phyloP scores from a whole-genome alignment of 2,888 invertebrate genomes.

The Dione vanillae region DNA sequence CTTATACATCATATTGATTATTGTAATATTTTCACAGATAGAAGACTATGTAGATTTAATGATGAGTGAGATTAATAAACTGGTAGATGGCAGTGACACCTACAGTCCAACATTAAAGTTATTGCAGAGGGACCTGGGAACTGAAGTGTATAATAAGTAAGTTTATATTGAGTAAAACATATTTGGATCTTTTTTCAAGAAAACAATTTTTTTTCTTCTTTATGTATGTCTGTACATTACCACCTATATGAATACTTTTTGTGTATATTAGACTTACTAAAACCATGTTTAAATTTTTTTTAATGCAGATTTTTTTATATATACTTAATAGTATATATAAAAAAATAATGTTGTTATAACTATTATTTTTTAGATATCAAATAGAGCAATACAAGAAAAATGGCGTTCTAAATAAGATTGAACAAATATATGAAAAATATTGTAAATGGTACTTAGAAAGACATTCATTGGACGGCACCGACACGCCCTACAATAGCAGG shows the following conservation, averaged over 20 bases:
- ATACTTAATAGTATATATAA: no score
- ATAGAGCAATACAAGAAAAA: conserved; percentile 86
- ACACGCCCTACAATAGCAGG: conserved; percentile 82
- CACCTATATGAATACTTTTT: no score
- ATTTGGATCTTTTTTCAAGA: no score
- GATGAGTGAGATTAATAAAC: conserved; percentile 87
- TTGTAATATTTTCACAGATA: conserved; percentile 56
- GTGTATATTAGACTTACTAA: no score
- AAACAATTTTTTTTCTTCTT: no score
- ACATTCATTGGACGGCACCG: conserved; percentile 56
- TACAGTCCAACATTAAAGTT: conserved; percentile 88
- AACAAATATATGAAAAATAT: conserved; percentile 85
- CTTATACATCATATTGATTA: not conserved
- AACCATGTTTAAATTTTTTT: no score
- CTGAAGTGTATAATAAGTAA: conserved; percentile 86
- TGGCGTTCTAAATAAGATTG: conserved; percentile 87
- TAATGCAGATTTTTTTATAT: no score
- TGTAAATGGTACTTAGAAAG: conserved; percentile 86
- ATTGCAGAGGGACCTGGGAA: conserved; percentile 88
- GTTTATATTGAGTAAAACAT: conserved; percentile 40
- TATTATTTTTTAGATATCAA: conserved; percentile 77
- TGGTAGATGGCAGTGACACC: conserved; percentile 91
- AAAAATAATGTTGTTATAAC: no score
- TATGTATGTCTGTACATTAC: no score
- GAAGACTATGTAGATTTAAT: conserved; percentile 86